Conservation (phyloP, 2,113 vertebrate genomes). For the Pyrgilauda ruficollis region DNA sequence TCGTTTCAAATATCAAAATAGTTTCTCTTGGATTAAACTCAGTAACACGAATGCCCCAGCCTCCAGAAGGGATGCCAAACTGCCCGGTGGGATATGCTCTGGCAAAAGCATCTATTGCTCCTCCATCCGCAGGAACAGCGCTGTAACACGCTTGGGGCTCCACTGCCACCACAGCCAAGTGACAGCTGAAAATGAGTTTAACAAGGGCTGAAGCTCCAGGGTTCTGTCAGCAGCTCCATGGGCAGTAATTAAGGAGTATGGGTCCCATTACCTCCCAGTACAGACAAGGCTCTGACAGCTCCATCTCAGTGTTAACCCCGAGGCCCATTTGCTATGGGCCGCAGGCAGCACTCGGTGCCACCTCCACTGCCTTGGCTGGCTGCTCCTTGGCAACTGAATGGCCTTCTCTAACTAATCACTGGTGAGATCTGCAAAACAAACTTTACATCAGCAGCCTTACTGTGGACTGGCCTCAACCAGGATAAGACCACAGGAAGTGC, state of each 20-base stretch:
- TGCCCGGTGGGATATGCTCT: not conserved
- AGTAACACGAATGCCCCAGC: not conserved
- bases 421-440: not conserved
- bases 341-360: not conserved
- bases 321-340: not conserved
- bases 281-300: slow-evolving; percentile 18
- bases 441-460: not conserved
- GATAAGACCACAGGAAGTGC: not conserved
- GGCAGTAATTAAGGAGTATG: not conserved
- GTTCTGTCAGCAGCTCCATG: slow-evolving; percentile 29
- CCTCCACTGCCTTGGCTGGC: not conserved
- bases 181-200: slow-evolving; percentile 43
- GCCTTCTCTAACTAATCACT: not conserved
- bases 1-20: not conserved
- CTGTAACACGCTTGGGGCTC: not conserved
- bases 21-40: not conserved
- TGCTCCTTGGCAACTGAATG: not conserved
- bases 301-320: not conserved
- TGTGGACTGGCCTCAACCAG: not conserved
- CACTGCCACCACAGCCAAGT: not conserved
- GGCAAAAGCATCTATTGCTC: not conserved
- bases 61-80: not conserved
- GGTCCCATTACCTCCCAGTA: slow-evolving; percentile 26
- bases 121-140: not conserved
- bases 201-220: slow-evolving; percentile 27